Conservation (phyloP, 2,888 invertebrate species). For the Nebria brevicollis region DNA sequence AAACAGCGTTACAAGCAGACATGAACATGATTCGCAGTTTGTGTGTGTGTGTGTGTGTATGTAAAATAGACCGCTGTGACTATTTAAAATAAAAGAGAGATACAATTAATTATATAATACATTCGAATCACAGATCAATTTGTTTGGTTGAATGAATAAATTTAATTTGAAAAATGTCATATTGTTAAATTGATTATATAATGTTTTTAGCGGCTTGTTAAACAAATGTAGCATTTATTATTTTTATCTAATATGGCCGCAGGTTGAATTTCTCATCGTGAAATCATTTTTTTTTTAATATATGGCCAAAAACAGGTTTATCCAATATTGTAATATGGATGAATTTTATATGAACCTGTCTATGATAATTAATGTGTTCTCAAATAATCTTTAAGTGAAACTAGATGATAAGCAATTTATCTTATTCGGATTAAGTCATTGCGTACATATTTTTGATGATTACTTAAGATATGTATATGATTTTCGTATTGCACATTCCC, state of each 20-base stretch:
- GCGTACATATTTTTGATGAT: background rate
- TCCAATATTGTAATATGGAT: background rate
- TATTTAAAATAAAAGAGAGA: background rate
- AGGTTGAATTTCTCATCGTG: background rate
- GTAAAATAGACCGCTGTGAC: background rate
- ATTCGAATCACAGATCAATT: background rate
- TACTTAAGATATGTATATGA: too few species aligned
- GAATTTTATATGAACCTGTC: background rate
- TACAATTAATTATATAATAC: background rate
- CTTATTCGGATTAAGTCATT: background rate
- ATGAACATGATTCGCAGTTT: background rate
- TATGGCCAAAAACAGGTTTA: background rate
- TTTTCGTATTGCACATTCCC: too few species aligned
- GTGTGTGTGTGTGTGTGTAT: background rate
- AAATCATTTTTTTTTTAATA: background rate
- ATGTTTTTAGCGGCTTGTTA: background rate
- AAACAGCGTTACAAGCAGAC: background rate
- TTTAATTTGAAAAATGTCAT: background rate
- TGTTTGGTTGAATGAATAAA: slow-evolving; percentile 1
- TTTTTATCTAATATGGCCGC: background rate
- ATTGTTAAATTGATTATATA: background rate
- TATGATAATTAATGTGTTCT: background rate
- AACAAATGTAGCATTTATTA: background rate
- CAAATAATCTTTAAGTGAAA: background rate
- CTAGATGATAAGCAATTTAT: background rate